phyloP scores from a whole-genome alignment of 2,797 vertebrate species.

The Melanotaenia nigrans region DNA sequence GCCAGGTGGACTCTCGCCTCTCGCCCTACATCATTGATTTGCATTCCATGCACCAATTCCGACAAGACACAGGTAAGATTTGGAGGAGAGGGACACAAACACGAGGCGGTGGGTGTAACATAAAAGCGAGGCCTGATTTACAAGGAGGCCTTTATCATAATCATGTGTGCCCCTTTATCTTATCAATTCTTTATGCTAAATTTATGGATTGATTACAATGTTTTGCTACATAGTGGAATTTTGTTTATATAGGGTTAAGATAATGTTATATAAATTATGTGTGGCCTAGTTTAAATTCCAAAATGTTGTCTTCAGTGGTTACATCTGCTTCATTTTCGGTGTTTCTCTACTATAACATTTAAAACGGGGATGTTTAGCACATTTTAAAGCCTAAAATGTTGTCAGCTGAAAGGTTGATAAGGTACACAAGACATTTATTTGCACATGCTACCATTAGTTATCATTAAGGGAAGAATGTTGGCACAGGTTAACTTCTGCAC shows the following conservation, averaged over 20 bases:
- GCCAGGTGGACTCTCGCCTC: slow-evolving; percentile 92
- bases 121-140: slow-evolving; percentile 48
- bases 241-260: background rate
- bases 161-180: slow-evolving; percentile 7
- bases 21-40: slow-evolving; percentile 94
- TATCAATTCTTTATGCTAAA: slow-evolving; percentile 1
- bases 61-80: slow-evolving; percentile 90
- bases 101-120: slow-evolving; percentile 1
- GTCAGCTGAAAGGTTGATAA: background rate
- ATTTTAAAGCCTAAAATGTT: background rate
- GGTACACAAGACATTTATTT: background rate
- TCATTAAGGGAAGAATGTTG: background rate
- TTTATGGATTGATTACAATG: background rate
- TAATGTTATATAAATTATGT: background rate
- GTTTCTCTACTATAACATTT: background rate
- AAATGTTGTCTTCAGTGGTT: background rate
- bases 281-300: background rate
- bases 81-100: background rate
- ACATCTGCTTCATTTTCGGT: background rate
- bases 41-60: slow-evolving; percentile 96
- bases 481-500: background rate
- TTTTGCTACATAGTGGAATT: slow-evolving; percentile 8
- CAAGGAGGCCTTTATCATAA: slow-evolving; percentile 53
- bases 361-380: background rate
- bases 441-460: background rate